phyloP scores from a whole-genome alignment of 2,113 vertebrate species.

The Elaphurus davidianus region DNA sequence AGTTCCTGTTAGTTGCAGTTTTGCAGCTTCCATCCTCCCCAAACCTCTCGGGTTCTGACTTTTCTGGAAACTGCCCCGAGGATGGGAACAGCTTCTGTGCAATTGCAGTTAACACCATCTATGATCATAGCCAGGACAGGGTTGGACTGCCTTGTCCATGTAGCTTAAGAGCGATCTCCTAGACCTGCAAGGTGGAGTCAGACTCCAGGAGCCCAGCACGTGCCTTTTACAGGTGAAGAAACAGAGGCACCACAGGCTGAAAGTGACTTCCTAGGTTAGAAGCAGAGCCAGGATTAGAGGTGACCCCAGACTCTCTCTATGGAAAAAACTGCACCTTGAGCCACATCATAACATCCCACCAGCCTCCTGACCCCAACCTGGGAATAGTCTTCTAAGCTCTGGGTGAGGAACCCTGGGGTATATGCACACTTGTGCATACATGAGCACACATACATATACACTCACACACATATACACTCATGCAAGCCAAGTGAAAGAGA shows the following conservation, averaged over 20 bases:
- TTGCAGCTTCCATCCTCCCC: background rate
- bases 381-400: background rate
- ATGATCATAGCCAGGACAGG: background rate
- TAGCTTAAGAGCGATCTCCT: background rate
- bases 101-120: accelerated
- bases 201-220: accelerated
- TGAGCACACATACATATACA: background rate
- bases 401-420: too few relatives aligned
- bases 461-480: background rate
- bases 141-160: background rate
- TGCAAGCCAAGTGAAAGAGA: background rate
- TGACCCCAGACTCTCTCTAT: background rate
- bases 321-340: accelerated
- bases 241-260: background rate
- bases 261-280: background rate
- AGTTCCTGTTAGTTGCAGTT: accelerated
- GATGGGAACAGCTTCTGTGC: background rate
- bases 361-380: background rate
- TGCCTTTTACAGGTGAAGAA: background rate
- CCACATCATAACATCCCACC: background rate
- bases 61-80: background rate
- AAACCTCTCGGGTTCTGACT: background rate
- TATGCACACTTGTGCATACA: background rate
- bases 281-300: background rate
- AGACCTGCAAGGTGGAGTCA: background rate